Conservation (phyloP, 2,113 vertebrate genomes). For the Megalops atlanticus region DNA sequence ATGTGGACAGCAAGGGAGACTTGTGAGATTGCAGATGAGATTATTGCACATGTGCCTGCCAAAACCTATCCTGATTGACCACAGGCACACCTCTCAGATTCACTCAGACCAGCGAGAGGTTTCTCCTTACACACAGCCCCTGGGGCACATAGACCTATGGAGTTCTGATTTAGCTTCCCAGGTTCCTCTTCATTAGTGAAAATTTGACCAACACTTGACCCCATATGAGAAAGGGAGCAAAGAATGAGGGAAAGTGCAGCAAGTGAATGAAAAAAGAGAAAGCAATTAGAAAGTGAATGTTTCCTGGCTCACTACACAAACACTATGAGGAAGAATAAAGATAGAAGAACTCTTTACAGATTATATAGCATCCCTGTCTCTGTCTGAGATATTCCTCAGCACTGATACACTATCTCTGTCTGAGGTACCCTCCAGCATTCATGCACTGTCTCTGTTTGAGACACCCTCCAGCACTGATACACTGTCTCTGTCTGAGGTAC, state of each 20-base stretch:
- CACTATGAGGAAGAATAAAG: too few species aligned
- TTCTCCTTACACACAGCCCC: neutral
- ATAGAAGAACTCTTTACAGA: too few species aligned
- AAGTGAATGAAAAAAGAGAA: slow-evolving; percentile 20
- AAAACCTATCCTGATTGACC: neutral
- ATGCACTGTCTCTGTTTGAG: too few species aligned
- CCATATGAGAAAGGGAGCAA: neutral
- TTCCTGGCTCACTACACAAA: too few species aligned
- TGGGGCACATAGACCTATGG: neutral
- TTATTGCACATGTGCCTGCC: neutral
- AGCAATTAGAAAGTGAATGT: slow-evolving; percentile 13
- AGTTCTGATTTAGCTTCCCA: neutral
- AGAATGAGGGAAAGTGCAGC: slow-evolving; percentile 9
- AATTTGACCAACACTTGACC: neutral
- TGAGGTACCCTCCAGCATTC: too few species aligned
- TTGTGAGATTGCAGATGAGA: too few species aligned
- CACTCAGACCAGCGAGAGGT: neutral
- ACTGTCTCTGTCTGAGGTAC: too few species aligned
- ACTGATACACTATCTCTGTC: too few species aligned
- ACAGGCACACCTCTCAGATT: neutral
- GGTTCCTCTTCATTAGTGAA: neutral
- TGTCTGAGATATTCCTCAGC: too few species aligned
- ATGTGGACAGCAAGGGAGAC: too few species aligned
- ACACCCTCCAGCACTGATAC: too few species aligned
- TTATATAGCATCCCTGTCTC: too few species aligned